Evolutionary conservation across 2,888 invertebrate species (phyloP), one percentile per base, ranked within the genome.

Genomic region (Limnephilus auricula): DNA sequence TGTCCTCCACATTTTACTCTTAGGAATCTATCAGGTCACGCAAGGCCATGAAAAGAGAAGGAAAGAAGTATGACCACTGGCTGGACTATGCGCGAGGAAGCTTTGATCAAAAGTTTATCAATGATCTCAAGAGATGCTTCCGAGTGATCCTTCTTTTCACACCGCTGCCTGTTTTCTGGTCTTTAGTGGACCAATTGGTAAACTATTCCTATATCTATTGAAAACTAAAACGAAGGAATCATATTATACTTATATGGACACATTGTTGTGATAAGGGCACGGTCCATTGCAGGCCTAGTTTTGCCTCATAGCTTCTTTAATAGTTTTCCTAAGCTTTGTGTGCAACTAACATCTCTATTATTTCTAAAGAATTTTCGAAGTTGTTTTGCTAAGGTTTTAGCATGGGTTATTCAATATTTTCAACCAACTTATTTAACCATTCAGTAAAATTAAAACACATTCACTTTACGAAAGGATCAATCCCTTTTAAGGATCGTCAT

Each of bases 161-260:
- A 12, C 99, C 99, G 0, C 94, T 99, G 86, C 99, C 99, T 0
- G 95, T 99, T 40, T 99, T 99, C 95, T 99, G 99, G 99, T 98
- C 99, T 0, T 96, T 99, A 9, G 98, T 98, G 94, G 99, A 99
- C 95, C 99, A 99, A 94, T 98, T 98, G 96, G 97, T 97, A 94
- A 94, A 94, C 65, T 65, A 65, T 65, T 65, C 65, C 25, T 25
- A 2, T 65, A 5, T 25, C 25, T 18, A 25, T 6, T 9, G 9
- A 65, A 65, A 65, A 25, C n/a, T 2, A 65, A 13, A 65, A 65
- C 65, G 6, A n/a, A 65, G n/a, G 25, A 65, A 65, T 65, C 9
- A 65, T 25, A 65, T 65, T 65, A 65, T 18, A 65, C 25, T n/a
- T 5, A 9, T 9, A n/a, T n/a, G 3, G 45, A 45, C 15, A 13